Evolutionary conservation across 2,888 invertebrate species (phyloP).

Genomic region (Ochlodes sylvanus): DNA sequence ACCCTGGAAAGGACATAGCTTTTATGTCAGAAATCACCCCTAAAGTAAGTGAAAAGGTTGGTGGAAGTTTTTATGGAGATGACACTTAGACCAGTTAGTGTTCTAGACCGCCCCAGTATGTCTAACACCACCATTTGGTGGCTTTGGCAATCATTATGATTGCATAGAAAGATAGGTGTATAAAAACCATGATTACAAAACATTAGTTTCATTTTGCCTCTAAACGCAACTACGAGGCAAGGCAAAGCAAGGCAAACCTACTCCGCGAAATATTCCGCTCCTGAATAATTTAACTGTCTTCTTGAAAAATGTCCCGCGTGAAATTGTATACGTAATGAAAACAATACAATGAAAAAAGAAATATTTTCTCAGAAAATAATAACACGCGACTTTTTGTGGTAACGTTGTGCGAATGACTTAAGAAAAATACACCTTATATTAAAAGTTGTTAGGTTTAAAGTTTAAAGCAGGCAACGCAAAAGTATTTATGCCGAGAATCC

Average conservation of each 20-base stretch:
- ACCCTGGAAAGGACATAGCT: no score
- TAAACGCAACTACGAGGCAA: no score
- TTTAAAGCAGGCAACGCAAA: no score
- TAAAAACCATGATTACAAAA: not conserved
- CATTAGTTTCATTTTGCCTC: not conserved
- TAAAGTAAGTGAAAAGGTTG: no score
- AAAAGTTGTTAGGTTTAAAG: no score
- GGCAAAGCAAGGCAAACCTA: not conserved
- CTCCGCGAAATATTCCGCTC: not conserved
- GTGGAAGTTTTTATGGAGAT: no score
- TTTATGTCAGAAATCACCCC: no score
- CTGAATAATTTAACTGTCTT: slow-evolving; percentile 7
- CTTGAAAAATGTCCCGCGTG: slow-evolving; percentile 1
- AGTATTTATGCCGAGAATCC: no score
- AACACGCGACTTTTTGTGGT: not conserved
- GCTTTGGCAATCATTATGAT: no score
- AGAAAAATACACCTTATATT: not conserved
- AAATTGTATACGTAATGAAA: slow-evolving; percentile 6
- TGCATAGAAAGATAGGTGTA: no score
- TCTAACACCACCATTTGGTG: not conserved
- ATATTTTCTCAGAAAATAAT: slow-evolving; percentile 1
- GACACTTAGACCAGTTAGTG: no score
- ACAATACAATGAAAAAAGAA: not conserved
- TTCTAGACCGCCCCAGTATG: no score
- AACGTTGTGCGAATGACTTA: not conserved